A percentile compares a stretch with the other conserved stretches of the same genome.
These are phyloP conservation scores for Blera fallax DNA, from an alignment of 2,888 invertebrate species.

Conservation along the genomic window DNA sequence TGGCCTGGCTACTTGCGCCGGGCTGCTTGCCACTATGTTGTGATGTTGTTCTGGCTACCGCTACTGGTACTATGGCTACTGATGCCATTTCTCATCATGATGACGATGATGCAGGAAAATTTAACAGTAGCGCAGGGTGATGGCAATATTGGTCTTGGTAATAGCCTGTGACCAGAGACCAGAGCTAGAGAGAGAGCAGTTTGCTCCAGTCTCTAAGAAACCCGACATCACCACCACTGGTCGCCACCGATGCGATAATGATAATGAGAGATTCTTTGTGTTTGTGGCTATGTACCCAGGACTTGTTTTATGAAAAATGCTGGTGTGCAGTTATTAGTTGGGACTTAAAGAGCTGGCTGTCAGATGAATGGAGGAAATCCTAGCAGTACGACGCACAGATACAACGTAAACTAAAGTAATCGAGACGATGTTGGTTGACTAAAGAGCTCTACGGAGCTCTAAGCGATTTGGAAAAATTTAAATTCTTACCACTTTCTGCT, in stretches of 20 bases:
- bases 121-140: constrained; percentile 31
- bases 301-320: constrained; percentile 45
- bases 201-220: neutral
- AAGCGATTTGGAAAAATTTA: too few species aligned
- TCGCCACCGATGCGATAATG: constrained; percentile 40
- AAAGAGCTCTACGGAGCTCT: too few species aligned
- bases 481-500: too few species aligned
- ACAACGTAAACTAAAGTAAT: too few species aligned
- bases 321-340: constrained; percentile 25
- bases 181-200: neutral
- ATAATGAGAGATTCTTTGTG: constrained; percentile 52
- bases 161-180: constrained; percentile 41
- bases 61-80: constrained; percentile 1
- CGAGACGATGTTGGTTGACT: too few species aligned
- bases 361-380: too few species aligned
- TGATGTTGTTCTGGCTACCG: constrained; percentile 10
- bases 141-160: constrained; percentile 57
- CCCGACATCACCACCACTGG: constrained; percentile 6
- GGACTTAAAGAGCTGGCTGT: neutral
- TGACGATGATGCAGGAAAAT: constrained; percentile 32
- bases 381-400: too few species aligned
- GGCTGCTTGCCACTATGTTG: constrained; percentile 27
- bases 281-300: constrained; percentile 56
- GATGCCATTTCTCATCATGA: neutral
- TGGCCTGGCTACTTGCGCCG: constrained; percentile 60